Evolutionary conservation across 2,113 vertebrate species (phyloP).

Genomic region (Oncorhynchus mykiss): DNA sequence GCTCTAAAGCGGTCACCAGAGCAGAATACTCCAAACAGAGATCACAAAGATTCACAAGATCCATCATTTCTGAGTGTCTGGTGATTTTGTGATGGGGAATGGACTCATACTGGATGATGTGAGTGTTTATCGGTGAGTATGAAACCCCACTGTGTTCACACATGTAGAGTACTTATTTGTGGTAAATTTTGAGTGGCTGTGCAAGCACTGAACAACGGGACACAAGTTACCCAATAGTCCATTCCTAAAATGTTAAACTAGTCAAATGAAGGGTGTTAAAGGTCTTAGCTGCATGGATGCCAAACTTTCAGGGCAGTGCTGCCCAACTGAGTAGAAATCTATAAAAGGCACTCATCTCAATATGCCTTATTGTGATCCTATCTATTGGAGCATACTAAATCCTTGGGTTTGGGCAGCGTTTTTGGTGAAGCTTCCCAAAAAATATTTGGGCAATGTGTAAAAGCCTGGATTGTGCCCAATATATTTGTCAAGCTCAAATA

Average conservation of each 20-base stretch:
- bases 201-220: not conserved
- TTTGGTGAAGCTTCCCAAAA: slow-evolving; percentile 26
- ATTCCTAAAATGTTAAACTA: slow-evolving; percentile 31
- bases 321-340: slow-evolving; percentile 27
- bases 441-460: slow-evolving; percentile 61
- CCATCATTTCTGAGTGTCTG: slow-evolving; percentile 10
- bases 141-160: not conserved
- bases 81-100: slow-evolving; percentile 28
- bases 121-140: not conserved
- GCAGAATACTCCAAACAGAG: not conserved
- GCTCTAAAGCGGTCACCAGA: no score
- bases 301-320: slow-evolving; percentile 12
- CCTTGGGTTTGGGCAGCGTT: slow-evolving; percentile 16
- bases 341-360: not conserved
- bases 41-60: not conserved
- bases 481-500: slow-evolving; percentile 39
- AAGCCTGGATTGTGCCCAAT: slow-evolving; percentile 48
- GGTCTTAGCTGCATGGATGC: slow-evolving; percentile 21
- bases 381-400: slow-evolving; percentile 28
- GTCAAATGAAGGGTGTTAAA: slow-evolving; percentile 51
- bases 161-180: not conserved
- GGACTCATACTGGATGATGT: slow-evolving; percentile 11
- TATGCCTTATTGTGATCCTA: not conserved
- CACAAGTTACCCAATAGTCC: slow-evolving; percentile 24
- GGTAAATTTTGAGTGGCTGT: not conserved